Evolutionary conservation across 37 sponge, comb jelly and placozoan species (phyloP), one percentile per base, ranked within the genome.

Genomic region (Corticium candelabrum): DNA sequence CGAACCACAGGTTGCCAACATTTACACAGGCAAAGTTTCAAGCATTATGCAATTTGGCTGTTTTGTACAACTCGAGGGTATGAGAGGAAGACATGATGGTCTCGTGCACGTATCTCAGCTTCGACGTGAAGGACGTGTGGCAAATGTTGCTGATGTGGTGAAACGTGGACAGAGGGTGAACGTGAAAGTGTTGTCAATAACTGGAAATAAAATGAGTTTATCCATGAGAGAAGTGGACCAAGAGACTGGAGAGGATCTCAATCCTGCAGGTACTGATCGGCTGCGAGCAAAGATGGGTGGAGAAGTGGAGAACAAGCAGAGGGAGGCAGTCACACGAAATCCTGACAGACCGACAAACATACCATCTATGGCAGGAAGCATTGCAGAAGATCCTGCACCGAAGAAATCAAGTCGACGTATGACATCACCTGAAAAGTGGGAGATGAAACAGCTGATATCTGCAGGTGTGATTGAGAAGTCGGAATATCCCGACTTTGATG

Each of bases 401-500:
- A 56, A 57, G 34, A 75, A 83, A 33, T 83, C 86, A 5, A 75
- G 82, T 2, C 80, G 72, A 1, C 41, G 96, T 31, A 79, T 96
- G 82, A 91, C 93, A 1, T 96, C 96, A n/a, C 99, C 99, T 0
- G 99, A 97, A 78, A 88, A 86, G 41, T 97, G 99, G 99, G 99
- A 97, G 83, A 85, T 97, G 69, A 91, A 97, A 41, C 96, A 94
- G 80, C 90, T 97, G 50, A 94, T 97, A 33, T 82, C 94, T 1
- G 94, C 99, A 1, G 99, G 99, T 5, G 94, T 91, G 7, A 82
- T 97, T 76, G 92, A 89, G 72, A 89, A 89, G 78, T 43, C 80
- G 34, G 94, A 97, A 76, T 94, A 94, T 72, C 99, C 99, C 1
- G 90, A 87, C 30, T 91, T 91, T 76, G 85, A 88, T 39, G 97